Evolutionary conservation across 2,888 invertebrate genomes (phyloP).

Genomic region (Agrypnus murinus): DNA sequence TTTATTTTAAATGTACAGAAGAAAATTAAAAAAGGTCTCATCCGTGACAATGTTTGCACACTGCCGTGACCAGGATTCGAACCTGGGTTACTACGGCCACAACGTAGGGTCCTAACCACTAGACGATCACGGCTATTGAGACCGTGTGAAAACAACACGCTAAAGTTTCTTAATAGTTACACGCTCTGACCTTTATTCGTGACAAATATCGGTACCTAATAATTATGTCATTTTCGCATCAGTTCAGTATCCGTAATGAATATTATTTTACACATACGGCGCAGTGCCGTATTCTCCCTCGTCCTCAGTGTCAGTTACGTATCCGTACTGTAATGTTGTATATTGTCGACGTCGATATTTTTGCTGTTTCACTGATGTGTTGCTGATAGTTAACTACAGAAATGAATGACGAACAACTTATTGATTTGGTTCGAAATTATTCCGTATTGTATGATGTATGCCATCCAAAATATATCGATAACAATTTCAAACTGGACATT

Average conservation of each 20-base stretch:
- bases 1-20: too few relatives aligned
- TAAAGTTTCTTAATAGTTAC: too few relatives aligned
- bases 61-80: conserved; percentile 84
- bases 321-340: too few relatives aligned
- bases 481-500: conserved; percentile 30
- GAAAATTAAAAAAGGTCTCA: conserved; percentile 41
- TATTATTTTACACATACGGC: too few relatives aligned
- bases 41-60: conserved; percentile 61
- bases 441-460: conserved; percentile 41
- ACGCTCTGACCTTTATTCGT: too few relatives aligned
- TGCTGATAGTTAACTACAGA: neutral
- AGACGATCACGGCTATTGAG: conserved; percentile 83
- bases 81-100: conserved; percentile 87
- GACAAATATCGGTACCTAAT: too few relatives aligned
- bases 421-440: conserved; percentile 35
- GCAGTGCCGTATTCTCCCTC: too few relatives aligned
- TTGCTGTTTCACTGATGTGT: neutral
- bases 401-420: conserved; percentile 43
- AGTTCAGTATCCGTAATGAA: too few relatives aligned
- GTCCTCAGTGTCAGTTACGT: too few relatives aligned
- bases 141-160: too few relatives aligned
- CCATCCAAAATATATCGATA: conserved; percentile 44
- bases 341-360: too few relatives aligned
- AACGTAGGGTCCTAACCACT: conserved; percentile 85
- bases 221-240: too few relatives aligned